These are phyloP conservation scores for Balaenoptera acutorostrata DNA, from an alignment of 2,113 vertebrate genomes.

Conservation along the genomic window DNA sequence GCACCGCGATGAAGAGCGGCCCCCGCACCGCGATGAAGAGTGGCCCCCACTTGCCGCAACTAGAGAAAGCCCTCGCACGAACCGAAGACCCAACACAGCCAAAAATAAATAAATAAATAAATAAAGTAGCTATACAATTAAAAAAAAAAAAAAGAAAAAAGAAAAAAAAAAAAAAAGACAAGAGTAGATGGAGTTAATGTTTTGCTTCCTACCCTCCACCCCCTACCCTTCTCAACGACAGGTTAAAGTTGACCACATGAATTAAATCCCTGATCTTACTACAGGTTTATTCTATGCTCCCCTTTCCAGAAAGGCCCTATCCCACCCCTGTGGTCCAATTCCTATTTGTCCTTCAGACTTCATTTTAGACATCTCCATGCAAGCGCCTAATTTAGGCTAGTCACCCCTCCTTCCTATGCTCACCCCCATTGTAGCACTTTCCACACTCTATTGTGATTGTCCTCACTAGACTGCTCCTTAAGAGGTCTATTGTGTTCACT, in stretches of 20 bases:
- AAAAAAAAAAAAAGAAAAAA: no score
- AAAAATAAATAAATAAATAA: no score
- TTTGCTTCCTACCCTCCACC: not conserved
- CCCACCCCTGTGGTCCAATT: not conserved
- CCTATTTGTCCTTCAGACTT: not conserved
- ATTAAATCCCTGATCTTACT: constrained; percentile 19
- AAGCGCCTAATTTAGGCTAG: not conserved
- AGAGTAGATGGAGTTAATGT: not conserved
- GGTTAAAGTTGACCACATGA: not conserved
- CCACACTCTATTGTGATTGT: not conserved
- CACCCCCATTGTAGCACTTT: not conserved
- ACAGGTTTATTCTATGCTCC: not conserved
- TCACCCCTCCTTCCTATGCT: not conserved
- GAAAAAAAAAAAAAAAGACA: not conserved
- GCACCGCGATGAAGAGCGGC: no score
- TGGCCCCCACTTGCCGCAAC: no score
- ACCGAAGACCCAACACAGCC: no score
- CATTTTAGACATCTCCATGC: not conserved
- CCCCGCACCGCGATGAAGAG: no score
- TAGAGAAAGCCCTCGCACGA: no score
- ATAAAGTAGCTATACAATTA: no score
- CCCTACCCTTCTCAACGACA: not conserved
- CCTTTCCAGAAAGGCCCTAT: not conserved
- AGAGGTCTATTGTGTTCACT: not conserved
- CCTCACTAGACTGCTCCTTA: not conserved